These are phyloP conservation scores for Ascaphus truei DNA, from an alignment of 2,113 vertebrate species.

Conservation along the genomic window DNA sequence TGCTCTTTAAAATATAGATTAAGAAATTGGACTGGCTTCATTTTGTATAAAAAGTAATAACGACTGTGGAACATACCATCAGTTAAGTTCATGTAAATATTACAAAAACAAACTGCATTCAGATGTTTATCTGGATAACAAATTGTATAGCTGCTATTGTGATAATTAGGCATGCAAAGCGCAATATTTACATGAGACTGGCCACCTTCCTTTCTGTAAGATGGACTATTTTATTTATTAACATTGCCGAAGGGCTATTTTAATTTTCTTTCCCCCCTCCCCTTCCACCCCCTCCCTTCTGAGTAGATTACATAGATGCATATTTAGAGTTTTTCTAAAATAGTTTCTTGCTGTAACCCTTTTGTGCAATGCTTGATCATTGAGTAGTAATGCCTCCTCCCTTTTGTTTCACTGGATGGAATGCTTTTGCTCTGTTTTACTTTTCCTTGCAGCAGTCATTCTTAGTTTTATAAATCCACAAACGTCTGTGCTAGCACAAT, in stretches of 20 bases:
- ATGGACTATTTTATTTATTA: constrained; percentile 60
- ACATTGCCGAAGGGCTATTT: constrained; percentile 63
- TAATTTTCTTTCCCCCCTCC: constrained; percentile 45
- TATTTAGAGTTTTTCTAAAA: constrained; percentile 43
- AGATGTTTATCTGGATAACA: no score
- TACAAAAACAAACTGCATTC: no score
- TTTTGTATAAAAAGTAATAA: no score
- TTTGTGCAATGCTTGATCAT: constrained; percentile 53
- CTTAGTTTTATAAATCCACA: constrained; percentile 46
- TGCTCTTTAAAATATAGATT: no score
- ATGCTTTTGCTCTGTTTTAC: constrained; percentile 63
- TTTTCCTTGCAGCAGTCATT: constrained; percentile 54
- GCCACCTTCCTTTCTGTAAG: constrained; percentile 72
- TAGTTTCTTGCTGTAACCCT: constrained; percentile 54
- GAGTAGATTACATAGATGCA: constrained; percentile 41
- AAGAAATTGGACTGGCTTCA: no score
- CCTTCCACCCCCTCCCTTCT: constrained; percentile 31
- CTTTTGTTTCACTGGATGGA: constrained; percentile 50
- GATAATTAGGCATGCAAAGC: neutral
- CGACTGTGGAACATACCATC: no score
- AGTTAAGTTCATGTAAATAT: no score
- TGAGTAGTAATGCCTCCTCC: constrained; percentile 44
- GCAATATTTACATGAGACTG: constrained; percentile 31
- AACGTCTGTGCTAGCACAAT: constrained; percentile 55
- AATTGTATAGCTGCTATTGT: no score